Conservation (phyloP, 2,888 invertebrate genomes). For the Torymus tubicola region DNA sequence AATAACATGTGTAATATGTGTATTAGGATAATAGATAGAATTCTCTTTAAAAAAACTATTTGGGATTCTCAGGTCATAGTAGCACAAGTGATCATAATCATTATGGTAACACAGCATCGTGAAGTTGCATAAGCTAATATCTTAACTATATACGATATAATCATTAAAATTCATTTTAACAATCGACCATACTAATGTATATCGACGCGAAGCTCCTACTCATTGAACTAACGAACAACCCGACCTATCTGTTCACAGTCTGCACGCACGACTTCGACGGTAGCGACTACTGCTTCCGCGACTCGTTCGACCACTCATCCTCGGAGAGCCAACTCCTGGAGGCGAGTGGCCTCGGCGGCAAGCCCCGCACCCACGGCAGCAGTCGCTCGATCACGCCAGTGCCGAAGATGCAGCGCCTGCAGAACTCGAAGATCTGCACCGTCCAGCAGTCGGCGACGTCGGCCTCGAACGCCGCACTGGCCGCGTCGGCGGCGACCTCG, state of each 20-base stretch:
- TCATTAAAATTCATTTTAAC: not conserved
- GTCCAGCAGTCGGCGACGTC: conserved; percentile 53
- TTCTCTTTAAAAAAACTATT: too few species aligned
- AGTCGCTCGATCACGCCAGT: conserved; percentile 72
- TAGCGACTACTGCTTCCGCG: conserved; percentile 85
- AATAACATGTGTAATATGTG: too few species aligned
- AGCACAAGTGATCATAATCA: too few species aligned
- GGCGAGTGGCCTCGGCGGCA: conserved; percentile 63
- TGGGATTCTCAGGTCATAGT: too few species aligned
- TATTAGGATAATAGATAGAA: too few species aligned
- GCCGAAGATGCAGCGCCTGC: conserved; percentile 74
- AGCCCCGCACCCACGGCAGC: conserved; percentile 46
- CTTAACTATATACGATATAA: too few species aligned
- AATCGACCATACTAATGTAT: not conserved
- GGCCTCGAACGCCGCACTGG: conserved; percentile 50
- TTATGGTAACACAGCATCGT: too few species aligned
- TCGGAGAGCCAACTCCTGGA: conserved; percentile 85
- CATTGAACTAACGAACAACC: not conserved
- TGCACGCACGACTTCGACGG: conserved; percentile 72
- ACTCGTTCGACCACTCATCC: conserved; percentile 88
- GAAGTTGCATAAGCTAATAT: too few species aligned
- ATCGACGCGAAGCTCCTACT: not conserved
- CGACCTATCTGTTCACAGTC: conserved; percentile 66
- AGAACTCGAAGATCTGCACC: conserved; percentile 71
- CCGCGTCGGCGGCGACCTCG: conserved; percentile 54